Percentiles rank a stretch among this genome's conserved stretches.
These are phyloP conservation scores for Staurois parvus DNA, from an alignment of 2,797 vertebrate species.

Conservation along the genomic window DNA sequence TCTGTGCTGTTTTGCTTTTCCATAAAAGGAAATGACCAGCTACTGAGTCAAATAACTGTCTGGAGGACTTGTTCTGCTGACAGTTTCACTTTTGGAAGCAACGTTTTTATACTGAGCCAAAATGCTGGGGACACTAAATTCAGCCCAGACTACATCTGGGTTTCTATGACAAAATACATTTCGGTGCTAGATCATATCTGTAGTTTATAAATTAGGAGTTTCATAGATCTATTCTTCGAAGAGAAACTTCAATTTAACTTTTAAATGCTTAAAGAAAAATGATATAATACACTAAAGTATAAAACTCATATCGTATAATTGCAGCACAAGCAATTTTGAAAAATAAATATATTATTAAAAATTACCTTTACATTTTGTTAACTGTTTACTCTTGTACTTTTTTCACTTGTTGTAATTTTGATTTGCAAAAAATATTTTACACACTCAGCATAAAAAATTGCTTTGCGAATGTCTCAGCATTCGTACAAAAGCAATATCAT, in stretches of 20 bases:
- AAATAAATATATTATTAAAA: too few species aligned
- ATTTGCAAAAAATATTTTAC: too few species aligned
- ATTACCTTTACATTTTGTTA: too few species aligned
- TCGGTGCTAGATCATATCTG: neutral
- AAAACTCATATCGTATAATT: too few species aligned
- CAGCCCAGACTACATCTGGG: constrained; percentile 5
- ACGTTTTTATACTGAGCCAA: constrained; percentile 21
- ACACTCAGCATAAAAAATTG: too few species aligned
- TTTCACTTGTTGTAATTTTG: too few species aligned
- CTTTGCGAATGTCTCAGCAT: too few species aligned
- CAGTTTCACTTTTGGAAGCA: constrained; percentile 42
- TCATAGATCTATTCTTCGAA: neutral
- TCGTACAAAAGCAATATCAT: too few species aligned
- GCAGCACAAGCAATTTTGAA: too few species aligned
- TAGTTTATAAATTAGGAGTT: neutral
- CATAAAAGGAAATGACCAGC: constrained; percentile 51
- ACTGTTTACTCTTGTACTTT: too few species aligned
- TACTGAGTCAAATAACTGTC: constrained; percentile 46
- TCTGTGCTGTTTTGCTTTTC: constrained; percentile 36
- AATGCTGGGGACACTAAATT: constrained; percentile 23
- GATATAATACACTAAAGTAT: too few species aligned
- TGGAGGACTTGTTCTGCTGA: constrained; percentile 18
- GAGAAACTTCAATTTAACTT: neutral
- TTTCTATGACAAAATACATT: neutral
- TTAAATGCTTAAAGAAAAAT: too few species aligned